phyloP scores from a whole-genome alignment of 2,888 invertebrate genomes.

The Mythimna impura region DNA sequence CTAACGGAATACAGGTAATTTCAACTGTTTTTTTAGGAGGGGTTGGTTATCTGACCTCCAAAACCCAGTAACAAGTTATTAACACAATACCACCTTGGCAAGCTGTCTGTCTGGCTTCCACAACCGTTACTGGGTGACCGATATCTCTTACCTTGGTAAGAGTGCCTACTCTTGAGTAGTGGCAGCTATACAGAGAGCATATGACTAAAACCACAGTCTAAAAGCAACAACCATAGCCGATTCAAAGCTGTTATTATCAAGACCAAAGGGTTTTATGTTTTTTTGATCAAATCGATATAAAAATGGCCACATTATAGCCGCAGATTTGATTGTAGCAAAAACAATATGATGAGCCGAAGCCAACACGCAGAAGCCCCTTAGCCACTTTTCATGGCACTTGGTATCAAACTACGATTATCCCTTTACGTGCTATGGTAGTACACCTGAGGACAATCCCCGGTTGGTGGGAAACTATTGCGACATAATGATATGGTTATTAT shows the following conservation, averaged over 20 bases:
- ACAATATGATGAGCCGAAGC: slow-evolving; percentile 14
- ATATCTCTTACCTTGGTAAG: neutral
- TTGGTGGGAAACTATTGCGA: too few relatives aligned
- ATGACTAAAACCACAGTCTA: neutral
- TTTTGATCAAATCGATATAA: neutral
- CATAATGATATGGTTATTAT: too few relatives aligned
- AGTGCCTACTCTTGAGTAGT: too few relatives aligned
- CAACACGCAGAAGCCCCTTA: too few relatives aligned
- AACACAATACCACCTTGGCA: neutral
- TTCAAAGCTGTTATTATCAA: neutral
- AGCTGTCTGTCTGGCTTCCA: neutral
- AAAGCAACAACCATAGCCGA: neutral
- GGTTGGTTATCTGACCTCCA: too few relatives aligned
- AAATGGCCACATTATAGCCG: slow-evolving; percentile 12
- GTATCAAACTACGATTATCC: too few relatives aligned
- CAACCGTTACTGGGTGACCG: neutral
- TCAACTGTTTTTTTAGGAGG: too few relatives aligned
- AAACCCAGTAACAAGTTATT: too few relatives aligned
- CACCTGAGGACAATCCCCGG: too few relatives aligned
- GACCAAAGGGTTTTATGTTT: slow-evolving; percentile 18
- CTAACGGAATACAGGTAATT: too few relatives aligned
- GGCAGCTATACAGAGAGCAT: neutral
- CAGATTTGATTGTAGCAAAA: slow-evolving; percentile 43
- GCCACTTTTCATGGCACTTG: too few relatives aligned
- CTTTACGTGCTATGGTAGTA: too few relatives aligned